Evolutionary conservation across 1,140 invertebrate genomes (phyloP).

Genomic region (Heliconius congener): DNA sequence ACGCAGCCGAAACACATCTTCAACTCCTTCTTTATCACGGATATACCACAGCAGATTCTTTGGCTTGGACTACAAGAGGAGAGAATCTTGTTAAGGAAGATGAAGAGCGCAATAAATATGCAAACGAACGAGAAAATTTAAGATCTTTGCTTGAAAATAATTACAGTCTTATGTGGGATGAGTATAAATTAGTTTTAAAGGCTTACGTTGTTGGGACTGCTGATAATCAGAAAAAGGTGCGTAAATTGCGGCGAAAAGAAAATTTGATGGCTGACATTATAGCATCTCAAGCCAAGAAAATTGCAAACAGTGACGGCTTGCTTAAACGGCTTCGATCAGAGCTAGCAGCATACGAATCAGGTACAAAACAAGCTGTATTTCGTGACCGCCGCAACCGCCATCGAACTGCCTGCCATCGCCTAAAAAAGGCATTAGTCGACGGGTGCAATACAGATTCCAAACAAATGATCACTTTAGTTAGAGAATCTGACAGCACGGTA

Average conservation of each 20-base stretch:
- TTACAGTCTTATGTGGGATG: constrained; percentile 68
- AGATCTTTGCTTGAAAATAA: constrained; percentile 66
- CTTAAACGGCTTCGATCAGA: constrained; percentile 61
- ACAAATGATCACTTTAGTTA: constrained; percentile 59
- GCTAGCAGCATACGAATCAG: constrained; percentile 69
- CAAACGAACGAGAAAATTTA: constrained; percentile 62
- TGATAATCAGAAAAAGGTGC: constrained; percentile 69
- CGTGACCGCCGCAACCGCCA: constrained; percentile 68
- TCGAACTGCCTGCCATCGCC: constrained; percentile 55
- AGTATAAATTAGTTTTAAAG: constrained; percentile 71
- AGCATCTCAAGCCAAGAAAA: constrained; percentile 69
- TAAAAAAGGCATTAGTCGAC: constrained; percentile 60
- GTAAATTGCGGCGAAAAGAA: constrained; percentile 71
- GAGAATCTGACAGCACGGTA: constrained; percentile 53
- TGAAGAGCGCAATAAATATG: constrained; percentile 65
- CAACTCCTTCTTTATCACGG: constrained; percentile 65
- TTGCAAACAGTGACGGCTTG: constrained; percentile 66
- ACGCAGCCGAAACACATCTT: constrained; percentile 70
- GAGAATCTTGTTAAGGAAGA: constrained; percentile 74
- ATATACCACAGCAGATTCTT: constrained; percentile 62
- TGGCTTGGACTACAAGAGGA: constrained; percentile 70
- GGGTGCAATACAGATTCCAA: constrained; percentile 56
- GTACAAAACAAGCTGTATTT: constrained; percentile 72
- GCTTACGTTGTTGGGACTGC: constrained; percentile 63
- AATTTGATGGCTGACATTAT: constrained; percentile 76